Base-by-base conservation (phyloP, 2,888 invertebrate species). In the Drosophila barbarae region DNA sequence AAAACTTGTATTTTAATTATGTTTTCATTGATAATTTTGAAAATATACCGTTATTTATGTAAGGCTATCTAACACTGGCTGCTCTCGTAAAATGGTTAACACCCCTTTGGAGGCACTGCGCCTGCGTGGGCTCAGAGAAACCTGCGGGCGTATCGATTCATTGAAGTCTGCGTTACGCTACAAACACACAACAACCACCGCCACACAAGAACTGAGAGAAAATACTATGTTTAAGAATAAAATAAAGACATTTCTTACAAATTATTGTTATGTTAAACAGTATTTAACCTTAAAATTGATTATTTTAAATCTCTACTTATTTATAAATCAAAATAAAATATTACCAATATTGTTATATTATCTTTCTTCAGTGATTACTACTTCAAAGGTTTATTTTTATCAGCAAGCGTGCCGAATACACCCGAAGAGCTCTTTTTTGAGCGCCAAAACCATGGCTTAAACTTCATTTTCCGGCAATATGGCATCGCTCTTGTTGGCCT, bases 91-190 rank as follows among this genome's bases (percentile, higher is more conserved):
- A 46, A 21, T 21, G 30, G 46, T 50, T 21, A 9, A 23, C 47
- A 69, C 65, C 71, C 56, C 41, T n/a, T 21, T 12, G 6, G n/a
- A 8, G 18, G 1, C 3, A 39, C 9, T 36, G 71, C 82, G 82
- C 84, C 70, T 76, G 82, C 66, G 50, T 69, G 65, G 36, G 65
- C 28, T 42, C 55, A 64, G 65, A 61, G 66, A 64, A 55, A 39
- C 61, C 41, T 65, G 50, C 71, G 69, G 68, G 73, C 69, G 71
- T 83, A 84, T 83, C 77, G 82, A 83, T 83, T 83, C 82, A 83
- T 73, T 74, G 78, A 77, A 71, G 61, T 49, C 58, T 61, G 69
- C 53, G 53, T 68, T 67, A 68, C 68, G 54, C 60, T 69, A 72
- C 69, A 67, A 54, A 30, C 38, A 42, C 39, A 55, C 49, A 52